These are phyloP conservation scores for Nematopogon swammerdamellus DNA, from an alignment of 2,888 invertebrate genomes.

Conservation along the genomic window DNA sequence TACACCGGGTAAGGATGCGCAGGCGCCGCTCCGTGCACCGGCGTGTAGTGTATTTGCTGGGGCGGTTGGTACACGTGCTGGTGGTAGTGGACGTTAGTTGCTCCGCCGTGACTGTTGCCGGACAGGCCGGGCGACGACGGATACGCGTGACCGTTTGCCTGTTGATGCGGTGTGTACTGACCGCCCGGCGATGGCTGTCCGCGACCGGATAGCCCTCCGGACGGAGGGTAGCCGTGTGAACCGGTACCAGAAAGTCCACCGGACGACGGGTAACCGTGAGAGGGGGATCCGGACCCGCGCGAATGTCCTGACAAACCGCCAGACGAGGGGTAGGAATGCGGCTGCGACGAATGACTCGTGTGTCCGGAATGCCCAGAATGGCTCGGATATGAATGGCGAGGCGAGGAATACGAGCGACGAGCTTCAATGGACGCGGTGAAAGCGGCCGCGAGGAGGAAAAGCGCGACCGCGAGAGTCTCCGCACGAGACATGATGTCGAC, in stretches of 20 bases:
- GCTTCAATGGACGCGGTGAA: neutral
- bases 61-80: slow-evolving; percentile 41
- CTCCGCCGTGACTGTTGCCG: slow-evolving; percentile 11
- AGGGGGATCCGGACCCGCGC: neutral
- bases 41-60: slow-evolving; percentile 31
- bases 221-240: slow-evolving; percentile 8
- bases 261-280: slow-evolving; percentile 19
- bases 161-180: neutral
- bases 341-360: slow-evolving; percentile 5
- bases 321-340: slow-evolving; percentile 7
- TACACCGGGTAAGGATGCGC: slow-evolving; percentile 32
- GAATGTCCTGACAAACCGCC: slow-evolving; percentile 4
- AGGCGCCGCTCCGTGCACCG: slow-evolving; percentile 25
- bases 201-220: slow-evolving; percentile 16
- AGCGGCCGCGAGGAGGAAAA: neutral
- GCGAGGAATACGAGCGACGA: neutral
- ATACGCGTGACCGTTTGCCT: slow-evolving; percentile 4
- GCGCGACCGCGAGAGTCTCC: neutral
- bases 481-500: neutral
- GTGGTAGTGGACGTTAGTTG: slow-evolving; percentile 25
- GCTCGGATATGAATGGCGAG: slow-evolving; percentile 1
- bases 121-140: slow-evolving; percentile 8
- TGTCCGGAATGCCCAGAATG: neutral
- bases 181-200: too few relatives aligned
- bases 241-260: slow-evolving; percentile 18